phyloP scores from a whole-genome alignment of 2,797 vertebrate genomes.

The Lacerta bilineata region DNA sequence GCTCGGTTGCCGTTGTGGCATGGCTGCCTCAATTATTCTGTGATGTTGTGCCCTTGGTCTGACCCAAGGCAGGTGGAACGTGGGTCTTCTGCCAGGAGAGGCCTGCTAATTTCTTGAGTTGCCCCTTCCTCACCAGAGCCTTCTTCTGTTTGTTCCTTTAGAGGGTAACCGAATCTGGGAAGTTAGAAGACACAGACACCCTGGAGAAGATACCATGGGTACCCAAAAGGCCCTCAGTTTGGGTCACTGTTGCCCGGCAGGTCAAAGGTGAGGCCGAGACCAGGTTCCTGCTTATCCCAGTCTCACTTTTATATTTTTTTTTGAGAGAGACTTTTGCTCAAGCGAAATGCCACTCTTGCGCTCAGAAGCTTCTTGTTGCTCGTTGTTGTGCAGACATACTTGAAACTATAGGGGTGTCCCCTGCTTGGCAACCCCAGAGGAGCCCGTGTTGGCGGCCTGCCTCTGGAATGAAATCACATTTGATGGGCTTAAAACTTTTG shows the following conservation, averaged over 20 bases:
- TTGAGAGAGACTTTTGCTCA: no score
- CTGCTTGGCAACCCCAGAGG: neutral
- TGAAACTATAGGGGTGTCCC: neutral
- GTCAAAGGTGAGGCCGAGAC: constrained; percentile 4
- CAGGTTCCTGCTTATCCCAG: no score
- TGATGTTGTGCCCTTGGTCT: neutral
- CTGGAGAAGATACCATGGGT: neutral
- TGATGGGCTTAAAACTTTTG: neutral
- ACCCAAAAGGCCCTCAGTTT: neutral
- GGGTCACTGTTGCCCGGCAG: neutral
- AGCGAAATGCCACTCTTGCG: neutral
- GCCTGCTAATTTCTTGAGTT: neutral
- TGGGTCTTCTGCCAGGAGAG: neutral
- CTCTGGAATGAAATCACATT: neutral
- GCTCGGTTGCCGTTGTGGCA: no score
- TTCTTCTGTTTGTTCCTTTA: neutral
- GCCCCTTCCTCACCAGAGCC: neutral
- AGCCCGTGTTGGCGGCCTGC: neutral
- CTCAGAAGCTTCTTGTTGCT: neutral
- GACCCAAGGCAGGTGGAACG: neutral
- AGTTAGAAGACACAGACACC: constrained; percentile 34
- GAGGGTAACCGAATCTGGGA: neutral
- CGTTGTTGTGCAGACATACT: neutral
- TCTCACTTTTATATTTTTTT: no score
- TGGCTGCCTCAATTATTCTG: neutral